phyloP scores from a whole-genome alignment of 2,888 invertebrate species.

The Hydrotaea cyrtoneurina region DNA sequence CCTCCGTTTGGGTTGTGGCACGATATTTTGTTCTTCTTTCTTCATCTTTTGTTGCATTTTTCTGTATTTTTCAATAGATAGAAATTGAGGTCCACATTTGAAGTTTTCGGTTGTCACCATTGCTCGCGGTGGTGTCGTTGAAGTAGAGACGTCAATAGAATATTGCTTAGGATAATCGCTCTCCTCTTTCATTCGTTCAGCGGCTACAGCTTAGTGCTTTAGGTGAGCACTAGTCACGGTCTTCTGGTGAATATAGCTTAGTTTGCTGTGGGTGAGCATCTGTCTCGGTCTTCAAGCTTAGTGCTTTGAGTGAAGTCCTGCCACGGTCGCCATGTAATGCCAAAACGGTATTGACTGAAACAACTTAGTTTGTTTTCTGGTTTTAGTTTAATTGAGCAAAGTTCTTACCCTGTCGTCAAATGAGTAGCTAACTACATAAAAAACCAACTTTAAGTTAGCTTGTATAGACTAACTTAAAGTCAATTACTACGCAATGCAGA shows the following conservation, averaged over 20 bases:
- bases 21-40: not conserved
- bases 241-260: too few species aligned
- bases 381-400: too few species aligned
- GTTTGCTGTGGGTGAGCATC: too few species aligned
- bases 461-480: too few species aligned
- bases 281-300: not conserved
- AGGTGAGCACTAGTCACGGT: too few species aligned
- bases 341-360: too few species aligned
- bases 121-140: not conserved
- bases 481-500: too few species aligned
- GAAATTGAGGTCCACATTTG: not conserved
- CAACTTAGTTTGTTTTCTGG: not conserved
- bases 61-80: not conserved
- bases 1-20: conserved; percentile 14
- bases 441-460: too few species aligned
- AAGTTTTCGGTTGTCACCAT: conserved; percentile 1
- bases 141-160: not conserved
- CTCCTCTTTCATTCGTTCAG: too few species aligned
- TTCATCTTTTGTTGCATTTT: not conserved
- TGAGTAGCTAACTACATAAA: too few species aligned
- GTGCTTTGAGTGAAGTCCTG: not conserved
- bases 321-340: conserved; percentile 9
- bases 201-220: too few species aligned
- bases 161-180: not conserved
- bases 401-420: too few species aligned